Evolutionary conservation across 64 coral and sea anemone species (phyloP), one percentile per base, ranked within the genome.

Genomic region (Anthopleura sola): DNA sequence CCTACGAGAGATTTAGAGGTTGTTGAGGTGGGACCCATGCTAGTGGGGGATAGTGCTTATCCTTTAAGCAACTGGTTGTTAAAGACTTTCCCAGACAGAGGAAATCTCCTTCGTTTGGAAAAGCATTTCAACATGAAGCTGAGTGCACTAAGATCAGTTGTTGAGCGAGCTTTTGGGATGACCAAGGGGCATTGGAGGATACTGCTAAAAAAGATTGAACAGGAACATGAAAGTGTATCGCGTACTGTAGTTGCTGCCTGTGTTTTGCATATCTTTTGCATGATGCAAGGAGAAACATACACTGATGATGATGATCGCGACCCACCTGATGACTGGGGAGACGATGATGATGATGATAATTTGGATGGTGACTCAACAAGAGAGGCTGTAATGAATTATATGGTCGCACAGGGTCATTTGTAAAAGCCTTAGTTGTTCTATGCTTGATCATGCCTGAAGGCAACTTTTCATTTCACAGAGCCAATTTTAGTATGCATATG

Each of bases 191-290:
- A 80, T 26, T 89, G 87, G 87, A 51, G 87, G 66, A 83, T 66
- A 68, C 24, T 85, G 26, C 14, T 68, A 24, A 89, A 93, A 86
- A 49, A 79, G 62, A 37, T 86, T n/a, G 86, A 93, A 26, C 57
- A 89, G 49, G 29, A 86, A 47, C 66, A 50, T 57, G 68, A 47
- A 29, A 75, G 17, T 38, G 83, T 81, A 88, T 51, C 82, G 54
- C 36, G 57, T 49, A 81, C 82, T 50, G 50, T 85, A 33, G 81
- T 54, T 69, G 86, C 83, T 60, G 82, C 82, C 77, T 86, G 86
- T 86, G 86, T 93, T 46, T 54, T 93, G 75, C 91, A 93, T 68
- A 93, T 86, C 57, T 82, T 93, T 80, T 93, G 91, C 79, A 80
- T 89, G 16, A 46, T 19, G 34, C 19, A 39, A 23, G 75, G 75